Conservation (phyloP, 2,888 invertebrate species). For the Idaea aversata region DNA sequence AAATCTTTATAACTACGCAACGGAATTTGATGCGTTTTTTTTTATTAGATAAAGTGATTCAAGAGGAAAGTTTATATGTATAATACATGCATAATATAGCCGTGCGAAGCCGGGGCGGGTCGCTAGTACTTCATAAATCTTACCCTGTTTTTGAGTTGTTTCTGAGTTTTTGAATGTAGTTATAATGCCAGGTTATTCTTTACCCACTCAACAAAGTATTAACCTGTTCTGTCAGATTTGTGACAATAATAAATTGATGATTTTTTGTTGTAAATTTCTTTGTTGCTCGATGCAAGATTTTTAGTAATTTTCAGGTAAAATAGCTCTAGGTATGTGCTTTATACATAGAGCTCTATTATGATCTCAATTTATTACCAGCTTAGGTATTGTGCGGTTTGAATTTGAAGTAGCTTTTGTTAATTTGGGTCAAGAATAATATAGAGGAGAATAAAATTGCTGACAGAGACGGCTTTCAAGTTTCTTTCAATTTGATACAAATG, state of each 20-base stretch:
- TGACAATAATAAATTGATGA: not conserved
- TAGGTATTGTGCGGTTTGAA: not conserved
- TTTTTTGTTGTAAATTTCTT: not conserved
- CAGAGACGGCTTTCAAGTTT: not conserved
- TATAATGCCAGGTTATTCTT: not conserved
- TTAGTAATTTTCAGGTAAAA: too few relatives aligned
- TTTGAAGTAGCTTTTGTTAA: not conserved
- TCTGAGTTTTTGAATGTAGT: not conserved
- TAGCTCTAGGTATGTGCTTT: not conserved
- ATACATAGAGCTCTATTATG: not conserved
- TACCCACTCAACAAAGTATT: not conserved
- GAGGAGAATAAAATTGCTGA: not conserved
- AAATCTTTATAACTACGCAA: too few relatives aligned
- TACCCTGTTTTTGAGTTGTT: too few relatives aligned
- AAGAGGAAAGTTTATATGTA: too few relatives aligned
- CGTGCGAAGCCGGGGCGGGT: too few relatives aligned
- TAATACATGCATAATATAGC: too few relatives aligned
- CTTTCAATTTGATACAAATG: slow-evolving; percentile 1
- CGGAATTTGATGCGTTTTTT: too few relatives aligned
- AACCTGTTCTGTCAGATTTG: too few relatives aligned
- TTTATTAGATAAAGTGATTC: too few relatives aligned
- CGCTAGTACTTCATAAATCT: too few relatives aligned
- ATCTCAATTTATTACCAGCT: not conserved
- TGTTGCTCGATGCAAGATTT: not conserved
- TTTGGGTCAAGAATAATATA: not conserved